phyloP scores from a whole-genome alignment of 2,888 invertebrate species.

The Agriopis leucophaearia region DNA sequence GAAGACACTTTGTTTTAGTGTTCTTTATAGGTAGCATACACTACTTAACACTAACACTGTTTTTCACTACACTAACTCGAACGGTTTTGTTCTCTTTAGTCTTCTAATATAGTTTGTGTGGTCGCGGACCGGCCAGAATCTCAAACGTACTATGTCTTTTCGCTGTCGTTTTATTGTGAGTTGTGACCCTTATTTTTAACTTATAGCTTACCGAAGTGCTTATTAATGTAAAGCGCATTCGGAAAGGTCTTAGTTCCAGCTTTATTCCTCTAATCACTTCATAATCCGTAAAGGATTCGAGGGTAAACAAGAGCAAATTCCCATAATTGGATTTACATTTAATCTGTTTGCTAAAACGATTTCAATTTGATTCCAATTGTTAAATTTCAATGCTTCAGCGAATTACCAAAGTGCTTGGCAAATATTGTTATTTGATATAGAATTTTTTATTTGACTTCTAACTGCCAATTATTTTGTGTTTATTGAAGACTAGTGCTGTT shows the following conservation, averaged over 20 bases:
- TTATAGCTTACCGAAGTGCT: not conserved
- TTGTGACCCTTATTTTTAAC: not conserved
- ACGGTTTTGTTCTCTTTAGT: too few species aligned
- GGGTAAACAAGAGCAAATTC: conserved; percentile 24
- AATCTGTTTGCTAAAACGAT: conserved; percentile 29
- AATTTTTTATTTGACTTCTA: conserved; percentile 5
- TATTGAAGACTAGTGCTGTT: not conserved
- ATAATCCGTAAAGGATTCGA: conserved; percentile 18
- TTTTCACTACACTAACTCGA: too few species aligned
- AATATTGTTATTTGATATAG: conserved; percentile 20
- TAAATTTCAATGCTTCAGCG: conserved; percentile 21
- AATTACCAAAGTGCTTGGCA: conserved; percentile 19
- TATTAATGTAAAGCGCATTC: conserved; percentile 5
- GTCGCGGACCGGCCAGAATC: too few species aligned
- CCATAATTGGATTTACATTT: conserved; percentile 30
- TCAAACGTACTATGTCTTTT: too few species aligned
- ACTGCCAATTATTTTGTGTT: not conserved
- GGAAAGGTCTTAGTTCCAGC: conserved; percentile 10
- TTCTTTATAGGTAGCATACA: too few species aligned
- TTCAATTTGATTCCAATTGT: conserved; percentile 24
- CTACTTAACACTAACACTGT: too few species aligned
- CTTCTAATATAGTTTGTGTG: too few species aligned
- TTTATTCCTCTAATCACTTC: conserved; percentile 16
- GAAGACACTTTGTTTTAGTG: too few species aligned
- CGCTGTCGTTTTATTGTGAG: not conserved